phyloP scores from a whole-genome alignment of 2,888 invertebrate species.

The Trichogramma evanescens region DNA sequence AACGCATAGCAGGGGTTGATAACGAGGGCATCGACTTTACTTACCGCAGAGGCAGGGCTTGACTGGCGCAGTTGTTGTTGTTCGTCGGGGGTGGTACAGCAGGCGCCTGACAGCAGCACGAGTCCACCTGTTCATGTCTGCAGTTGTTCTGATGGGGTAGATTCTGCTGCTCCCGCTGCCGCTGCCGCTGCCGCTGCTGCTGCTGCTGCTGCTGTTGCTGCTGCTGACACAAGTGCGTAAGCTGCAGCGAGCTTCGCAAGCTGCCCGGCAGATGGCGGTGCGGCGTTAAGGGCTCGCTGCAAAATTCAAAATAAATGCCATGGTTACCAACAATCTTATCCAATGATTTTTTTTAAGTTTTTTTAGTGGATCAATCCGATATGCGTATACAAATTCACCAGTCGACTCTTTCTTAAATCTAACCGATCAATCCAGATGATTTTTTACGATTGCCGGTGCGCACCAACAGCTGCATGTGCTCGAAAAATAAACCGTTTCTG shows the following conservation, averaged over 20 bases:
- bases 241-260: slow-evolving; percentile 32
- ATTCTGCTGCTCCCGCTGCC: background rate
- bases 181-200: slow-evolving; percentile 12
- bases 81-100: slow-evolving; percentile 29
- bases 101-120: slow-evolving; percentile 28
- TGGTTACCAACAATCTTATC: too few relatives aligned
- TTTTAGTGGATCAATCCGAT: too few relatives aligned
- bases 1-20: slow-evolving; percentile 6
- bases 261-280: slow-evolving; percentile 37
- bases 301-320: slow-evolving; percentile 20
- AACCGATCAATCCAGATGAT: too few relatives aligned
- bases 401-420: too few relatives aligned
- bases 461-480: too few relatives aligned
- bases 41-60: slow-evolving; percentile 39
- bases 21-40: slow-evolving; percentile 22
- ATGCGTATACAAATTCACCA: too few relatives aligned
- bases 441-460: too few relatives aligned
- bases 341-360: too few relatives aligned
- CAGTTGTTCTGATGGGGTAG: slow-evolving; percentile 16
- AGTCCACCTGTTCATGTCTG: slow-evolving; percentile 33
- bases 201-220: slow-evolving; percentile 5
- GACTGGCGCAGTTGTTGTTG: slow-evolving; percentile 33
- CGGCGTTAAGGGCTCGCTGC: slow-evolving; percentile 36
- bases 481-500: too few relatives aligned
- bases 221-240: slow-evolving; percentile 24